These are phyloP conservation scores for Xestia ashworthii DNA, from an alignment of 2,888 invertebrate genomes.

Conservation along the genomic window DNA sequence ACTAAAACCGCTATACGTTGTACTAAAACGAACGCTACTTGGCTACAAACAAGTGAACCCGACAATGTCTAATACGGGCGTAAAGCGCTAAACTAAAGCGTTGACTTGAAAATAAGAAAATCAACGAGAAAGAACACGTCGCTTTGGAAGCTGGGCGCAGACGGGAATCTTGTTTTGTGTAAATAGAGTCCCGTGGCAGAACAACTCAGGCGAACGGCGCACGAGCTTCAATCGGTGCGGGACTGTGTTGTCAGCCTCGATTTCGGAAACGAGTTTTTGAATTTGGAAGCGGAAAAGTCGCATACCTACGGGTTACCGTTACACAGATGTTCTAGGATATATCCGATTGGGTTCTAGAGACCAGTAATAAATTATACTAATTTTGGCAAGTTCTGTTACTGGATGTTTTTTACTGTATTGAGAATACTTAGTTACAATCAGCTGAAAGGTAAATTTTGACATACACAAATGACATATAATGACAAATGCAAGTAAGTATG, in stretches of 20 bases:
- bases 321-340: not conserved
- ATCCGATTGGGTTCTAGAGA: slow-evolving; percentile 4
- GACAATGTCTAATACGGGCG: slow-evolving; percentile 59
- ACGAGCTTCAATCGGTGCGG: slow-evolving; percentile 52
- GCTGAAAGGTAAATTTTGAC: not conserved
- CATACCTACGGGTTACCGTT: slow-evolving; percentile 15
- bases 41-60: slow-evolving; percentile 45
- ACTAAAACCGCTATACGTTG: slow-evolving; percentile 5
- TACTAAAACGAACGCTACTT: slow-evolving; percentile 4
- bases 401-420: not conserved
- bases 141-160: slow-evolving; percentile 59
- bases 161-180: slow-evolving; percentile 68
- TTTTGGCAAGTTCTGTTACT: not conserved
- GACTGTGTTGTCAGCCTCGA: slow-evolving; percentile 47
- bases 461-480: not conserved
- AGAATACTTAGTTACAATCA: not conserved
- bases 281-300: slow-evolving; percentile 32
- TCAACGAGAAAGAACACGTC: slow-evolving; percentile 55
- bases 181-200: slow-evolving; percentile 66
- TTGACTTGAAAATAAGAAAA: slow-evolving; percentile 67
- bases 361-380: not conserved
- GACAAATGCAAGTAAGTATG: not conserved
- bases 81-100: slow-evolving; percentile 61
- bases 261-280: slow-evolving; percentile 38
- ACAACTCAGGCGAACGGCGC: slow-evolving; percentile 49